A percentile compares a stretch with the other conserved stretches of the same genome.
Evolutionary conservation across 2,888 invertebrate genomes (phyloP).

Genomic region (Leuctra nigra): DNA sequence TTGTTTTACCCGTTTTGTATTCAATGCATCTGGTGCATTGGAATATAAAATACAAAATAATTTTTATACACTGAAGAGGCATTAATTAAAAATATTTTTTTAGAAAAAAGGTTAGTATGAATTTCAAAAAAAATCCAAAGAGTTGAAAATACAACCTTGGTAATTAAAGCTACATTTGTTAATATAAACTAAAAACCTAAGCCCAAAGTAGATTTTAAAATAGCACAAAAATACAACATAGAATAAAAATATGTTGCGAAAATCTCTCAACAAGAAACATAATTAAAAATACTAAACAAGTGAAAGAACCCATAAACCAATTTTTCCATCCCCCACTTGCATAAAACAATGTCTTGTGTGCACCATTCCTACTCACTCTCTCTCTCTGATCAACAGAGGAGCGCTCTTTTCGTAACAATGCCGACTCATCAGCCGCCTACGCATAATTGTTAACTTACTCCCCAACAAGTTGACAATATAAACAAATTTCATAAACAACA

Average conservation of each 20-base stretch:
- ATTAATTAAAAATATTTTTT: conserved; percentile 23
- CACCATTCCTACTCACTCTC: conserved; percentile 15
- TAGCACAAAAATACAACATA: conserved; percentile 25
- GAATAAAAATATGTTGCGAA: conserved; percentile 21
- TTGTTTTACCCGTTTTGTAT: conserved; percentile 28
- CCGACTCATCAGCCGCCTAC: conserved; percentile 15
- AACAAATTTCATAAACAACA: conserved; percentile 24
- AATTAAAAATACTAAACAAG: conserved; percentile 24
- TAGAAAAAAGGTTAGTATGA: conserved; percentile 26
- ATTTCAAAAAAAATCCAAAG: conserved; percentile 21
- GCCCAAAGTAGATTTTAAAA: conserved; percentile 26
- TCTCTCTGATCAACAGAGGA: conserved; percentile 25
- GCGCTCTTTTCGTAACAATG: conserved; percentile 17
- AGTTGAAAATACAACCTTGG: conserved; percentile 23
- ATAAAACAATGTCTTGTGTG: conserved; percentile 24
- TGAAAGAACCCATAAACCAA: conserved; percentile 29
- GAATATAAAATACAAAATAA: conserved; percentile 21
- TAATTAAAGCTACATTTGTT: conserved; percentile 27
- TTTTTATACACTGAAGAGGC: conserved; percentile 18
- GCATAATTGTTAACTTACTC: conserved; percentile 20
- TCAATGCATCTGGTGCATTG: conserved; percentile 21
- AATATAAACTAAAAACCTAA: conserved; percentile 24
- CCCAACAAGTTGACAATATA: conserved; percentile 21
- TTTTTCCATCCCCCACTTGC: conserved; percentile 28
- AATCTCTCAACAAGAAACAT: conserved; percentile 24